A percentile compares a stretch with the other conserved stretches of the same genome.
Conservation (phyloP, 2,797 vertebrate genomes). For the Smutsia gigantea region DNA sequence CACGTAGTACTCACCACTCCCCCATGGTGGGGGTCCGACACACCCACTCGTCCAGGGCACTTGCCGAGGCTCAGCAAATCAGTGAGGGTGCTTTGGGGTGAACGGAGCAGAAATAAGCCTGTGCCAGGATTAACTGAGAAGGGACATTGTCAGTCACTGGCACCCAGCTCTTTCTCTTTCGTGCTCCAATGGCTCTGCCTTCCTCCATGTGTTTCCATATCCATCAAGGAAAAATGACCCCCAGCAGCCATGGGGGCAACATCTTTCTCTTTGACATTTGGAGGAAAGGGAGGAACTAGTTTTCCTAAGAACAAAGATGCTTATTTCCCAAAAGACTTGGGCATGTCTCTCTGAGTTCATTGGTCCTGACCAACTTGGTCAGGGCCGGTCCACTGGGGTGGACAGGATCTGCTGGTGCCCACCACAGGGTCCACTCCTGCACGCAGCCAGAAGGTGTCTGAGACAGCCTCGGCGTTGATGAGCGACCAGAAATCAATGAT, state of each 20-base stretch:
- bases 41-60: background rate
- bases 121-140: background rate
- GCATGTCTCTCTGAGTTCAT: background rate
- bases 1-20: too few relatives aligned
- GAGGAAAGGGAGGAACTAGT: accelerated
- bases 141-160: accelerated
- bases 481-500: background rate
- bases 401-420: background rate
- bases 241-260: accelerated
- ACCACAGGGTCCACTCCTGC: accelerated
- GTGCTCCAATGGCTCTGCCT: accelerated
- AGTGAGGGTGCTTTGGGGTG: accelerated
- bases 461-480: background rate
- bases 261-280: accelerated
- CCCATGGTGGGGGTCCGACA: accelerated
- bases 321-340: background rate
- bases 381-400: accelerated
- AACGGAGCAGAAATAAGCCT: too few relatives aligned
- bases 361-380: background rate
- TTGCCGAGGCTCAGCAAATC: too few relatives aligned
- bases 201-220: background rate
- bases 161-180: background rate
- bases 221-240: background rate
- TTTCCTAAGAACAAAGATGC: background rate
- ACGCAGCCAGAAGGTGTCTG: background rate